Conservation (phyloP, 2,113 vertebrate genomes). For the Cephalopholis sonnerati region DNA sequence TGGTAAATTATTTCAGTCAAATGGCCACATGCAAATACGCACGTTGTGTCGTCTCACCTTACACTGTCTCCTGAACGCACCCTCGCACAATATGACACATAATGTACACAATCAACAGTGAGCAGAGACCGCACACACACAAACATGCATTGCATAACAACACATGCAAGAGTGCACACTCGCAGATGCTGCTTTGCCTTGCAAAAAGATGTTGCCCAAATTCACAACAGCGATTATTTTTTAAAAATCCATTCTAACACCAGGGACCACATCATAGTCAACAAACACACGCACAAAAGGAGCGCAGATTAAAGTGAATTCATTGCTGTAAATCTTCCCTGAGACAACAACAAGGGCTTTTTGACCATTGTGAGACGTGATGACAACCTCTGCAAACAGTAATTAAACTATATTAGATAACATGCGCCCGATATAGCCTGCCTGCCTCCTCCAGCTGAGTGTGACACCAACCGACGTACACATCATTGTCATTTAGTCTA, state of each 20-base stretch:
- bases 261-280: not conserved
- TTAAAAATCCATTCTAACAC: not conserved
- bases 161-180: conserved; percentile 9
- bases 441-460: conserved; percentile 31
- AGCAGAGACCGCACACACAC: conserved; percentile 1
- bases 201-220: conserved; percentile 60
- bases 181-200: conserved; percentile 63
- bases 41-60: not conserved
- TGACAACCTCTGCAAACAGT: conserved; percentile 65
- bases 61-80: not conserved
- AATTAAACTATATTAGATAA: conserved; percentile 76
- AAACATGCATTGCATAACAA: not conserved
- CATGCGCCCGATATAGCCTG: conserved; percentile 62
- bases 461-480: conserved; percentile 23
- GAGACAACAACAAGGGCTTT: not conserved
- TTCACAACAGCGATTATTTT: conserved; percentile 14
- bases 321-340: conserved; percentile 1
- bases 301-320: not conserved
- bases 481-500: conserved; percentile 31
- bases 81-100: not conserved
- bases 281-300: not conserved
- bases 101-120: not conserved
- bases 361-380: conserved; percentile 42
- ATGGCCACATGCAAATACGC: not conserved
- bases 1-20: not conserved